Evolutionary conservation across 2,888 invertebrate genomes (phyloP).

Genomic region (Ectemnius continuus): DNA sequence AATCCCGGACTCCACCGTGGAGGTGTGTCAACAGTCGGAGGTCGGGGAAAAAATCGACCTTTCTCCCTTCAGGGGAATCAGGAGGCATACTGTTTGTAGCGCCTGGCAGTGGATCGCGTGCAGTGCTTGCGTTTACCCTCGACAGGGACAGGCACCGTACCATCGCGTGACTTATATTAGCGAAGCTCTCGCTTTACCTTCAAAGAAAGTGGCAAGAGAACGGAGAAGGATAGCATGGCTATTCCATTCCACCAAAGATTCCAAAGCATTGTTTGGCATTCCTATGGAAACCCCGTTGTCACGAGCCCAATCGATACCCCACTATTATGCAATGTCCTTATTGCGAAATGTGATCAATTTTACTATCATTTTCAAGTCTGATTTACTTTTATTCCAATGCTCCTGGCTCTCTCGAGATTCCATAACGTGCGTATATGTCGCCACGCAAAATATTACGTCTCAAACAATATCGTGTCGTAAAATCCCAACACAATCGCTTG

Average conservation of each 20-base stretch:
- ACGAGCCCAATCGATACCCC: no score
- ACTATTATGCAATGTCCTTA: no score
- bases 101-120: constrained; percentile 74
- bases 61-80: constrained; percentile 57
- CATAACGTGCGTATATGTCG: no score
- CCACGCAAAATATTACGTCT: no score
- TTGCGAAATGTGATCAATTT: no score
- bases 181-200: neutral
- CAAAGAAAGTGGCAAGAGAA: constrained; percentile 2
- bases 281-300: constrained; percentile 32
- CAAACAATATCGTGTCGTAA: no score
- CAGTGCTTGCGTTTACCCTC: constrained; percentile 63
- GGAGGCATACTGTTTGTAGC: constrained; percentile 31
- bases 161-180: constrained; percentile 57
- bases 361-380: no score
- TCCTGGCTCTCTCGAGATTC: no score
- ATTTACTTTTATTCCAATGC: no score
- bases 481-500: no score
- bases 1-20: neutral
- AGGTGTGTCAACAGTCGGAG: neutral
- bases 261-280: constrained; percentile 7
- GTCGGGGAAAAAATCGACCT: constrained; percentile 62
- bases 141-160: constrained; percentile 70
- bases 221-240: constrained; percentile 8
- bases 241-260: constrained; percentile 20